A percentile compares a stretch with the other conserved stretches of the same genome.
Conservation (phyloP, 2,113 vertebrate species). For the Coptodon rendalli region DNA sequence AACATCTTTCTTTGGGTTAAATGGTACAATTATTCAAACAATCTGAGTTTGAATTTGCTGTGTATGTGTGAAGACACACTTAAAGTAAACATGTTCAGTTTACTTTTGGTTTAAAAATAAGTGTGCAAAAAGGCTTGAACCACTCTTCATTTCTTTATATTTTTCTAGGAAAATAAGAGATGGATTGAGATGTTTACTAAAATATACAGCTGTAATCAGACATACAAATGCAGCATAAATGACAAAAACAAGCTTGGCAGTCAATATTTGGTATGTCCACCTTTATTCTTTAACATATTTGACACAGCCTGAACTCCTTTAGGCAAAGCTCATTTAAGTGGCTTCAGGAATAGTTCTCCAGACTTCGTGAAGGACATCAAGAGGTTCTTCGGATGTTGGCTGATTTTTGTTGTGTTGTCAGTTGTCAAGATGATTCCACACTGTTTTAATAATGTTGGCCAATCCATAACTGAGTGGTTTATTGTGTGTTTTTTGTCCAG, state of each 20-base stretch:
- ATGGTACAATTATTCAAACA: not conserved
- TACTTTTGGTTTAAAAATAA: fast-evolving
- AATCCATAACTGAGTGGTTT: not conserved
- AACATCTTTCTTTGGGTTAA: not conserved
- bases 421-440: not conserved
- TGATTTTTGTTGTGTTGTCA: not conserved
- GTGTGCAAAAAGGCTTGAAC: not conserved
- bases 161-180: not conserved
- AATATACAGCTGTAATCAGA: not conserved
- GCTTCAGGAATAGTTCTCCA: not conserved
- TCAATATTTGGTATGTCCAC: not conserved
- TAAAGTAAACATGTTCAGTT: not conserved
- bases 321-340: not conserved
- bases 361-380: fast-evolving
- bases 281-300: not conserved
- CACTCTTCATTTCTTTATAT: not conserved
- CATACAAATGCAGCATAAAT: not conserved
- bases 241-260: not conserved
- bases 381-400: fast-evolving
- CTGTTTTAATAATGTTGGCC: not conserved
- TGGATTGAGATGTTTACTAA: fast-evolving
- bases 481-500: not conserved
- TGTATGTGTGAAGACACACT: not conserved
- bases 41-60: not conserved
- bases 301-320: not conserved